Base-by-base conservation (phyloP, 2,888 invertebrate species). In the Pammene aurita region DNA sequence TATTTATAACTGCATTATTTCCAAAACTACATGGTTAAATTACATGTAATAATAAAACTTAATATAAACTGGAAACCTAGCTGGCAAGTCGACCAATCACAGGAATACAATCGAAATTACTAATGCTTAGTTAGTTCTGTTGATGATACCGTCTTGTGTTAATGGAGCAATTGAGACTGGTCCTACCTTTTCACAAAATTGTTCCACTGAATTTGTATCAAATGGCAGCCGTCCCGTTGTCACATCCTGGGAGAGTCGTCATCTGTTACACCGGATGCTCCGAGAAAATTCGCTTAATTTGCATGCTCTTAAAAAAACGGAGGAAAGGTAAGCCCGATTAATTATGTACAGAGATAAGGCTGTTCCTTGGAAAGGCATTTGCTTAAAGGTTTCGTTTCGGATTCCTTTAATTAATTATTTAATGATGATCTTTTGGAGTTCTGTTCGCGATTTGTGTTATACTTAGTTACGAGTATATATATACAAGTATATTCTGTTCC, bases 181-280 rank as follows among this genome's bases (percentile, higher is more conserved):
- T 4, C 4, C 26, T n/a, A n/a, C n/a, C n/a, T n/a, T 54, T 42
- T 5, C 11, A 13, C 11, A 16, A 52, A 34, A 34, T 11, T 5
- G 58, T 34, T 48, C 55, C 41, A 44, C 69, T 69, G 69, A 26
- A 41, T 26, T 34, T 60, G 57, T 64, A 0, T 42, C 64, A 38
- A 65, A 46, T 34, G 16, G 7, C 41, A 14, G 7, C 35, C 57
- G 50, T 48, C 58, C 46, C 65, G 64, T 65, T 65, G 71, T 71
- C 55, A 68, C 67, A 63, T 71, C 73, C 73, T 73, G 76, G 67
- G 75, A 74, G 73, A 72, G 73, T 63, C 66, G 61, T 67, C 72
- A 72, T 71, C 73, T 72, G 72, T 67, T 70, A 67, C 65, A 65
- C 69, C 60, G 69, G 69, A 69, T 69, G 65, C 69, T 52, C 55